These are phyloP conservation scores for Atractosteus spatula DNA, from an alignment of 2,113 vertebrate species.

Conservation along the genomic window DNA sequence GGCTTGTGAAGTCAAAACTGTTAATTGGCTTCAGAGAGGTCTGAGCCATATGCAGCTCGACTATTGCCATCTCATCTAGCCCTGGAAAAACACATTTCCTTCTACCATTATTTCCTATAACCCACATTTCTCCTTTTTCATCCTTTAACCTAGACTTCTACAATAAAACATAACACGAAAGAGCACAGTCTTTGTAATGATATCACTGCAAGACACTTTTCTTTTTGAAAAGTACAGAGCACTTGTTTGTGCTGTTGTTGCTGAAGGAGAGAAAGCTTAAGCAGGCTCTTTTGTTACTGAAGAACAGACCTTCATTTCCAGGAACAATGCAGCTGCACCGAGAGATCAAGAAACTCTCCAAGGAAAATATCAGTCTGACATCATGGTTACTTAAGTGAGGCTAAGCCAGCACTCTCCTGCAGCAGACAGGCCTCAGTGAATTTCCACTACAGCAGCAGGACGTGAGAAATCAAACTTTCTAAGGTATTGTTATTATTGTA, in stretches of 20 bases:
- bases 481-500: neutral
- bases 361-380: conserved; percentile 78
- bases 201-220: conserved; percentile 40
- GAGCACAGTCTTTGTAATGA: too few relatives aligned
- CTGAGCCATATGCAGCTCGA: too few relatives aligned
- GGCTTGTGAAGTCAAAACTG: too few relatives aligned
- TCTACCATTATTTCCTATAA: neutral
- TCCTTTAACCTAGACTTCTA: neutral
- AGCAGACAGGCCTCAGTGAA: conserved; percentile 73
- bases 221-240: neutral
- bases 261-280: neutral
- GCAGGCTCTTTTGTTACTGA: conserved; percentile 47
- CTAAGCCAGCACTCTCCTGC: conserved; percentile 70
- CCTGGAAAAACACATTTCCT: conserved; percentile 10
- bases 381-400: conserved; percentile 74
- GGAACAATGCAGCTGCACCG: conserved; percentile 69
- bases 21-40: too few relatives aligned
- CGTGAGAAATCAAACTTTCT: conserved; percentile 19
- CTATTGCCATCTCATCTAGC: neutral
- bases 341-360: conserved; percentile 67
- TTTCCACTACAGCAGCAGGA: conserved; percentile 62
- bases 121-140: conserved; percentile 3
- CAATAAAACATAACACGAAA: too few relatives aligned
- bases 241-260: neutral
- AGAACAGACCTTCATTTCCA: conserved; percentile 69